Base-by-base conservation (phyloP, 2,113 vertebrate species). In the Cynocephalus volans region DNA sequence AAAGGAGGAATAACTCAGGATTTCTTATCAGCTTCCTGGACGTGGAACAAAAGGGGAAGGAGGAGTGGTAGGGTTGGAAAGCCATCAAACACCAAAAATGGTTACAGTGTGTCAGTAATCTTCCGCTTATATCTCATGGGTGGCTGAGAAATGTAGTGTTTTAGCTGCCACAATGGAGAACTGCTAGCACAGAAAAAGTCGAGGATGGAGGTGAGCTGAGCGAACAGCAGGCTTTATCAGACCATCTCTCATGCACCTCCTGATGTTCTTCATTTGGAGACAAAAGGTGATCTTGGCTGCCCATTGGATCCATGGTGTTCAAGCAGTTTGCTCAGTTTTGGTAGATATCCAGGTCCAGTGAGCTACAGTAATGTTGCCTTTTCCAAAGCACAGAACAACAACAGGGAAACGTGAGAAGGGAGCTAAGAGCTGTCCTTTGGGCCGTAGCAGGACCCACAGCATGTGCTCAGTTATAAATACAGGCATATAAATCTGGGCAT, bases 91-190 rank as follows among this genome's bases (percentile, higher is more conserved):
- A 14, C 19, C 52, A 8, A 23, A 17, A 4, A 12, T 1, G 54
- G 18, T 62, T 4, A 11, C 13, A 0, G 10, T 58, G 18, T 31
- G 10, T 50, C 10, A 4, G 21, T 13, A 31, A 1, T 28, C 41
- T 36, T 21, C 8, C 26, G 65, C 48, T 31, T 41, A 1, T 9
- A 54, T 18, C 19, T 69, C 65, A 1, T 1, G 1, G 58, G 2
- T 23, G 14, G 1, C 58, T 56, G 83, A 15, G 64, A 18, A 41
- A 23, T 1, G 7, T 2, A 1, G 14, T 1, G 28, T 17, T 17
- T 60, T 6, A 17, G 17, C 24, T 21, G 36, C 41, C 19, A 2
- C 3, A 2, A 0, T 0, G 24, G 50, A 15, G 2, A 33, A 2
- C 58, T 1, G 18, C 67, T 6, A 17, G 2, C 8, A 5, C 1